phyloP scores from a whole-genome alignment of 2,888 invertebrate species.

The Neoascia interrupta region DNA sequence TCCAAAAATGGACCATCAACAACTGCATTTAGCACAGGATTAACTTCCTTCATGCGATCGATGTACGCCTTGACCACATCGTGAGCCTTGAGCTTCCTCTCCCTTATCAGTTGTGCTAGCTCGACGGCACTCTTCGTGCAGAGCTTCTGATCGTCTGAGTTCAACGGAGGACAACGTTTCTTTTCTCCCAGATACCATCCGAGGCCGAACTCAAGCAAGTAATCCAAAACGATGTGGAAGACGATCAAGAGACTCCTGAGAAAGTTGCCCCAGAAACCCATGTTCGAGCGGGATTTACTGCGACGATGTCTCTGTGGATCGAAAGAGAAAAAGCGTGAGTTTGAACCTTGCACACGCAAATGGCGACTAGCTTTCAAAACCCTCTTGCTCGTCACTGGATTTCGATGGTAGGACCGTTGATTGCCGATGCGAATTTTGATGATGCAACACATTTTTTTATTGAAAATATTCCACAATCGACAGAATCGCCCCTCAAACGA shows the following conservation, averaged over 20 bases:
- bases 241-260: constrained; percentile 72
- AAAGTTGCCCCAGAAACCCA: constrained; percentile 72
- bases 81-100: constrained; percentile 84
- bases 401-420: too few relatives aligned
- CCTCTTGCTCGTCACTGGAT: neutral
- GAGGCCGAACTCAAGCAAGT: constrained; percentile 74
- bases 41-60: constrained; percentile 86
- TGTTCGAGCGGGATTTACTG: constrained; percentile 55
- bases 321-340: neutral
- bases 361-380: too few relatives aligned
- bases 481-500: too few relatives aligned
- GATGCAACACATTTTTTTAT: neutral
- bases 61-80: constrained; percentile 87
- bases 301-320: constrained; percentile 39
- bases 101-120: constrained; percentile 85
- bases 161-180: constrained; percentile 73
- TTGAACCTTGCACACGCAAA: too few relatives aligned
- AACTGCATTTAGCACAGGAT: constrained; percentile 89
- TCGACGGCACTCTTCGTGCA: constrained; percentile 84
- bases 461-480: neutral
- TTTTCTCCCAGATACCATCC: constrained; percentile 76
- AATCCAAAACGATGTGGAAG: constrained; percentile 74
- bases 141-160: constrained; percentile 72
- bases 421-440: neutral
- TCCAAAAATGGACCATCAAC: constrained; percentile 89